Evolutionary conservation across 2,888 invertebrate genomes (phyloP).

Genomic region (Phorcus lineatus): DNA sequence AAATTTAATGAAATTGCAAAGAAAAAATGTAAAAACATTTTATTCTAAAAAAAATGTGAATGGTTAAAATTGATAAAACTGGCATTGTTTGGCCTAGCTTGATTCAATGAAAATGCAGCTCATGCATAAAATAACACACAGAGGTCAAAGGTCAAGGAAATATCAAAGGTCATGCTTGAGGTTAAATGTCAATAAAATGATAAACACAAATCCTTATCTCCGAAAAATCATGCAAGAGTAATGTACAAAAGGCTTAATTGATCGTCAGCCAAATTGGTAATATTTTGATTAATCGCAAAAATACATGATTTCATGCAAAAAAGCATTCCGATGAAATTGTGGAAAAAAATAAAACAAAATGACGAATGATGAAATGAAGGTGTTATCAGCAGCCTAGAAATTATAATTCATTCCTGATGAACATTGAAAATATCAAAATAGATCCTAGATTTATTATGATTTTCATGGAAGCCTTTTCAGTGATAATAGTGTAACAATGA

Average conservation of each 20-base stretch:
- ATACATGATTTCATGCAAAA: background rate
- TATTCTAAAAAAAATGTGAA: no score
- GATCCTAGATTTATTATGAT: no score
- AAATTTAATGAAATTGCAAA: no score
- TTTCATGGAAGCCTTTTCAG: no score
- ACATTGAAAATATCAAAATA: no score
- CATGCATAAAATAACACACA: constrained; percentile 2
- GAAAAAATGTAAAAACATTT: no score
- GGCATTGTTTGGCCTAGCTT: no score
- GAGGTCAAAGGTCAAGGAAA: constrained; percentile 14
- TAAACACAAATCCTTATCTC: background rate
- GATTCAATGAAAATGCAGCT: no score
- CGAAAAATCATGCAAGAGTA: background rate
- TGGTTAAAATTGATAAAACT: no score
- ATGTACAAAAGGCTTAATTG: no score
- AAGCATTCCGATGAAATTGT: background rate
- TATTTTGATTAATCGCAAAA: background rate
- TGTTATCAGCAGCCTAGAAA: constrained; percentile 1
- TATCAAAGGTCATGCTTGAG: background rate
- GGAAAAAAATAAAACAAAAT: background rate
- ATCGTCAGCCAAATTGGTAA: background rate
- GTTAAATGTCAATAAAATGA: background rate
- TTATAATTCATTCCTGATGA: no score
- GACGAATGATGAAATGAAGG: background rate
- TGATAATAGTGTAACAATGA: no score